Evolutionary conservation across 2,888 invertebrate genomes (phyloP), one percentile per base, ranked within the genome.

Genomic region (Hypolimnas misippus): DNA sequence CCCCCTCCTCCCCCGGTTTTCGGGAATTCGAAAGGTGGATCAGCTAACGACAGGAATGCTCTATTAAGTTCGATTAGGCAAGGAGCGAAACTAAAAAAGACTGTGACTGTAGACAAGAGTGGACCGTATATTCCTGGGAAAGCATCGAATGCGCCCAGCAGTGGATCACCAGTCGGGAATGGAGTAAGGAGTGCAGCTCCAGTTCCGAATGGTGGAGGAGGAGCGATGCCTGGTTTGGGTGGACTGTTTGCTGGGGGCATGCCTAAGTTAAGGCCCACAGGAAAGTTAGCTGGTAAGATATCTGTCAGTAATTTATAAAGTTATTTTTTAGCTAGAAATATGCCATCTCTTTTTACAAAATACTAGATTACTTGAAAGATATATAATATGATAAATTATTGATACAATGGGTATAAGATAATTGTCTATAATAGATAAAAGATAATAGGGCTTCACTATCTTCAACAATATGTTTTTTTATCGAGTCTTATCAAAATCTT

Each of bases 41-140:
- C 88, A 0, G 87, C 93, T n/a, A 94, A 95, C 73, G 92, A 93
- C 63, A 92, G 97, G 77, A 93, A 94, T 75, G 94, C 96, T 51
- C 90, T 98, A 63, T 89, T 98, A 46, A 95, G 94, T 76, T 96
- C 97, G 10, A 98, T 98, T 75, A 94, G 97, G 74, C 95, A 95
- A 82, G 98, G 98, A 62, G 89, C 95, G 56, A 94, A 94, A 75
- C 89, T 98, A 70, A 97, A 96, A 84, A 98, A 97, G 88, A 93
- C 97, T 57, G 95, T 95, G 0, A 98, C 98, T n/a, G 95, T 96
- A 75, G 98, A 98, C 82, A 96, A 97, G 86, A 98, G 98, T 93
- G 95, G 94, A 56, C 98, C 98, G 0, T 83, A 93, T 54, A 89
- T 97, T 71, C 91, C 94, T 73, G 96, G 97, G 86, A 93, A 93